phyloP scores from a whole-genome alignment of 2,113 vertebrate species.

The Piaya cayana region DNA sequence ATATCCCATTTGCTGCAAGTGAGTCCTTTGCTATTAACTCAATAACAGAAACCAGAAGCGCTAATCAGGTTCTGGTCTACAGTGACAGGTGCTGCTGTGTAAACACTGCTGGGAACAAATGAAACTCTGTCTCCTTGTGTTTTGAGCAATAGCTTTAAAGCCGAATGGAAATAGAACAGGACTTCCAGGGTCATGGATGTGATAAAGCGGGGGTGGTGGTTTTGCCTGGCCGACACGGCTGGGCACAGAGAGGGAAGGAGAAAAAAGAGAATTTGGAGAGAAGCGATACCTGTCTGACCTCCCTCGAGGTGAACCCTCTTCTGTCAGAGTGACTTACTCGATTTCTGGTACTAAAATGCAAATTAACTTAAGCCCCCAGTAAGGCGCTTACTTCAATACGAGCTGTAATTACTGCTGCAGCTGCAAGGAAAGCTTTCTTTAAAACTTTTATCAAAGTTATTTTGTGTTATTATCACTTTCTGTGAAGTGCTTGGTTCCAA shows the following conservation, averaged over 20 bases:
- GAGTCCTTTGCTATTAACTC: conserved; percentile 22
- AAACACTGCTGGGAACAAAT: not conserved
- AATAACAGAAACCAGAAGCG: conserved; percentile 33
- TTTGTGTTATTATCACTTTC: conserved; percentile 40
- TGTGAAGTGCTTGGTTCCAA: conserved; percentile 46
- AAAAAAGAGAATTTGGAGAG: not conserved
- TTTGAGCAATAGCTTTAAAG: not conserved
- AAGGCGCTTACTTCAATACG: conserved; percentile 41
- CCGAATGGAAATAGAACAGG: not conserved
- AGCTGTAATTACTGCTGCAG: conserved; percentile 26
- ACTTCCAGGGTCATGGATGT: not conserved
- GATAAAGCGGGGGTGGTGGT: rapidly evolving
- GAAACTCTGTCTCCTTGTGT: not conserved
- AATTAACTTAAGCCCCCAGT: not conserved
- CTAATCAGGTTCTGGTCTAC: not conserved
- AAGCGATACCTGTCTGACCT: not conserved
- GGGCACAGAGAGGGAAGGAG: not conserved
- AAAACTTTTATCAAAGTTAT: conserved; percentile 50
- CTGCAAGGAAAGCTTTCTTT: conserved; percentile 20
- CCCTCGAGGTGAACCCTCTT: not conserved
- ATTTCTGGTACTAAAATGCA: conserved; percentile 5
- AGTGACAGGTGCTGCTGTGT: not conserved
- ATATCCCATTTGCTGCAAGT: not conserved
- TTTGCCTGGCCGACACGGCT: not conserved
- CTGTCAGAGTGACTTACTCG: not conserved